Percentiles rank a stretch among this genome's conserved stretches.
Conservation (phyloP, 2,888 invertebrate species). For the Phengaris alcon region DNA sequence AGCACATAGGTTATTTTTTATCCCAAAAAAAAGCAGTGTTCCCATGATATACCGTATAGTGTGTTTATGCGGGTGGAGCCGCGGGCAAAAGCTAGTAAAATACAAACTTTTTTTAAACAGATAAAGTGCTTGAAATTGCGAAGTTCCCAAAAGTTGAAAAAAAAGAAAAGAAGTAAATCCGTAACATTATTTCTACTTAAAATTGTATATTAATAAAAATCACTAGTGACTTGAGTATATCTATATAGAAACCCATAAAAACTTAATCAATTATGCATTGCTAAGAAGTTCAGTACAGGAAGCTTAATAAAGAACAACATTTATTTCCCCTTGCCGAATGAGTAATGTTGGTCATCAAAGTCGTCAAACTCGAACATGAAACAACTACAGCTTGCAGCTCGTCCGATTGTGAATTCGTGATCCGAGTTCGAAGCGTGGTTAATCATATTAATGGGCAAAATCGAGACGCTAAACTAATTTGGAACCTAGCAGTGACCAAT, state of each 20-base stretch:
- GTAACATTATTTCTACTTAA: no score
- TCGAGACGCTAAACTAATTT: slow-evolving; percentile 43
- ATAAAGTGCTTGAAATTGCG: no score
- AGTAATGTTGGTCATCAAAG: slow-evolving; percentile 10
- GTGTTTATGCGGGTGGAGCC: no score
- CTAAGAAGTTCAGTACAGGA: not conserved
- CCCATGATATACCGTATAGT: no score
- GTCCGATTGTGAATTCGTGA: slow-evolving; percentile 37
- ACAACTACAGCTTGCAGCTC: not conserved
- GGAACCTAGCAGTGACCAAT: slow-evolving; percentile 38
- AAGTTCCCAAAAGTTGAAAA: no score
- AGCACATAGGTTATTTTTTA: no score
- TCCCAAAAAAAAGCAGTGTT: no score
- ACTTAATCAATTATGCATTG: not conserved
- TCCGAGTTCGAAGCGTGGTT: slow-evolving; percentile 59
- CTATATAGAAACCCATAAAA: not conserved
- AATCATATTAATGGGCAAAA: slow-evolving; percentile 62
- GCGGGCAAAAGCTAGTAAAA: no score
- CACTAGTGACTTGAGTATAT: no score
- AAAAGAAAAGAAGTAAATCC: no score
- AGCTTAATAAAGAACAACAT: not conserved
- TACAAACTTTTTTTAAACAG: no score
- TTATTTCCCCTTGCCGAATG: slow-evolving; percentile 7
- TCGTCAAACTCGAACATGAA: slow-evolving; percentile 5
- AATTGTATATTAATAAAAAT: no score